Percentiles rank a stretch among this genome's conserved stretches.
Conservation (phyloP, 2,797 vertebrate species). For the Limnodromus scolopaceus region DNA sequence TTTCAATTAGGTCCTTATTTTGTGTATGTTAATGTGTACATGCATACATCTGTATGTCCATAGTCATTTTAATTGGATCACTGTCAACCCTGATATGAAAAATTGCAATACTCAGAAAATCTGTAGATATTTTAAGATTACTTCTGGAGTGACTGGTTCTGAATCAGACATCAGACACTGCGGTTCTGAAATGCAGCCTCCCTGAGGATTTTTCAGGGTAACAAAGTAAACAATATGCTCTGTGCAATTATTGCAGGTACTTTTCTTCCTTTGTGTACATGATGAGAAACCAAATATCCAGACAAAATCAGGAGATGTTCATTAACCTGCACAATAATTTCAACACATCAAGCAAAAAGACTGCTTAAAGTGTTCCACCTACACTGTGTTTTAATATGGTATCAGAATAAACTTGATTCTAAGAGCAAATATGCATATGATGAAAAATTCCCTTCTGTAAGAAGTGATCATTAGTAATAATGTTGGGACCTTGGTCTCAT, state of each 20-base stretch:
- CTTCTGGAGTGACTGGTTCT: background rate
- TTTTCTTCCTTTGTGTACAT: background rate
- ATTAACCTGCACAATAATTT: background rate
- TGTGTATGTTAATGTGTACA: background rate
- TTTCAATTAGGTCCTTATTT: background rate
- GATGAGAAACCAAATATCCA: background rate
- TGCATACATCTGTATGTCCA: background rate
- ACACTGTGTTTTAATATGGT: background rate
- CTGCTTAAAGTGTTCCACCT: background rate
- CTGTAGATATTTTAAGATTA: background rate
- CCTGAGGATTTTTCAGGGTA: slow-evolving; percentile 13
- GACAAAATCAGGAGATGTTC: background rate
- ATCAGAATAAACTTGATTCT: background rate
- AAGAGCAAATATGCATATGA: background rate
- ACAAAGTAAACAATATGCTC: slow-evolving; percentile 5
- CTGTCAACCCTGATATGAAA: background rate
- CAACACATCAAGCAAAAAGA: background rate
- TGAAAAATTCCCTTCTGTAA: background rate
- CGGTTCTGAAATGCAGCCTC: slow-evolving; percentile 33
- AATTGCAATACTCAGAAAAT: background rate
- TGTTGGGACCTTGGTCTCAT: background rate
- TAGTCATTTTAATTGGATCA: background rate
- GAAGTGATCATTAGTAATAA: background rate
- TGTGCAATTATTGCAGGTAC: slow-evolving; percentile 14
- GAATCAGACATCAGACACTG: slow-evolving; percentile 19